Evolutionary conservation across 1,140 invertebrate species (phyloP).

Genomic region (Bombus balteatus): DNA sequence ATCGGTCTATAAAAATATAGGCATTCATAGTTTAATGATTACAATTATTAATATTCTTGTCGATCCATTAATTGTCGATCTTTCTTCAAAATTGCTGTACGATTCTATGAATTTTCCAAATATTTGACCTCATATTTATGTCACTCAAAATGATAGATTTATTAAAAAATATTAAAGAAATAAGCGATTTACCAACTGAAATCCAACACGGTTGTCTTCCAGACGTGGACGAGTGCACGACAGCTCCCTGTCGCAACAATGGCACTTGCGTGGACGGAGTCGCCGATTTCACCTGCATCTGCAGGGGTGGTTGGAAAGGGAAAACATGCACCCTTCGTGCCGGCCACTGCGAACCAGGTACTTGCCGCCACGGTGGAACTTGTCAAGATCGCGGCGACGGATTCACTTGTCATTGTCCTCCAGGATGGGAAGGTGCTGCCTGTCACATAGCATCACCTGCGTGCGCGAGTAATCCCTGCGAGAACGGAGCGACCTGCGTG

Average conservation of each 20-base stretch:
- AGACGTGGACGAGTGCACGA: conserved; percentile 92
- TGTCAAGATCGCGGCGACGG: conserved; percentile 87
- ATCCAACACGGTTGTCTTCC: conserved; percentile 60
- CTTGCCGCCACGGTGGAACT: conserved; percentile 86
- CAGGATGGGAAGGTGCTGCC: conserved; percentile 86
- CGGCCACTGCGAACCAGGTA: conserved; percentile 86
- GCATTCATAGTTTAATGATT: too few species aligned
- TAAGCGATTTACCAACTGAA: background rate
- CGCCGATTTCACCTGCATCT: conserved; percentile 89
- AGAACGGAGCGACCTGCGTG: conserved; percentile 90
- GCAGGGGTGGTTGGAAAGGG: conserved; percentile 91
- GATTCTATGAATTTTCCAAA: too few species aligned
- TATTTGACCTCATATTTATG: too few species aligned
- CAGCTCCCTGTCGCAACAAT: conserved; percentile 89
- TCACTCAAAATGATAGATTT: too few species aligned
- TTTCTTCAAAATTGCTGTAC: too few species aligned
- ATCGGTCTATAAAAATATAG: too few species aligned
- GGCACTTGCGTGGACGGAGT: conserved; percentile 89
- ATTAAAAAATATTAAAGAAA: background rate
- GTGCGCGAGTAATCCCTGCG: conserved; percentile 87
- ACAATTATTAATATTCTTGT: too few species aligned
- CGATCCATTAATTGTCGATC: too few species aligned
- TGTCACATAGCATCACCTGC: conserved; percentile 90
- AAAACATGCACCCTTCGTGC: conserved; percentile 88
- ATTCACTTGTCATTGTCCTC: conserved; percentile 86